These are phyloP conservation scores for Monarcha castaneiventris DNA, from an alignment of 2,113 vertebrate genomes.

Conservation along the genomic window DNA sequence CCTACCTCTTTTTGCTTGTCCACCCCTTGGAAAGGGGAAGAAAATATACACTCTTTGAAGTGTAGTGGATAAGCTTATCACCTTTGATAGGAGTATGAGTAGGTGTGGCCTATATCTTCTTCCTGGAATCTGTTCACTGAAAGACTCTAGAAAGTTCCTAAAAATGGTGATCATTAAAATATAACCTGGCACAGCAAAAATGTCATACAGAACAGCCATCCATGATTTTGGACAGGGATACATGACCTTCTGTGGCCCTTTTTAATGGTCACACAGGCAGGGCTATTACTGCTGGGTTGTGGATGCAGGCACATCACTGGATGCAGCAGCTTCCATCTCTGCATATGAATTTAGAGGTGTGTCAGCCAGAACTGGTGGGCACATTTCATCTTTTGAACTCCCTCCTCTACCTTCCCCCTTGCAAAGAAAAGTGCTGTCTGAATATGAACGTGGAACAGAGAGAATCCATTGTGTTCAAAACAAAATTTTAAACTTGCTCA, in stretches of 20 bases:
- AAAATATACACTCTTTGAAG: neutral
- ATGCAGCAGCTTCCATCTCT: neutral
- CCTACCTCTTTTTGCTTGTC: neutral
- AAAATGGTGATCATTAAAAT: neutral
- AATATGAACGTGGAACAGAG: neutral
- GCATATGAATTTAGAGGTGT: neutral
- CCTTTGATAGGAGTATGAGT: neutral
- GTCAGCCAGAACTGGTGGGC: neutral
- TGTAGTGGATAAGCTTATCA: neutral
- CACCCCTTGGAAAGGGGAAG: neutral
- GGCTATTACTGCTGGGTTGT: rapidly evolving
- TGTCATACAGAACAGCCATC: neutral
- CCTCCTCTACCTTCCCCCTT: neutral
- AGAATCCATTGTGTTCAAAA: neutral
- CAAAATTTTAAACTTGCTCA: neutral
- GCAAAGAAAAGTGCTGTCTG: neutral
- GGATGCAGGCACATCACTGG: neutral
- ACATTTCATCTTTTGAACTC: neutral
- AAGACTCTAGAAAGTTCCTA: neutral
- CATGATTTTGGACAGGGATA: neutral
- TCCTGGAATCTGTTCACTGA: neutral
- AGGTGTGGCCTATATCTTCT: neutral
- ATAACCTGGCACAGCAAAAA: neutral
- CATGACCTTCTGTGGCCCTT: neutral
- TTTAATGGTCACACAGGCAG: neutral